A percentile compares a stretch with the other conserved stretches of the same genome.
These are phyloP conservation scores for Nemapogon koenigi DNA, from an alignment of 2,888 invertebrate genomes.

Conservation along the genomic window DNA sequence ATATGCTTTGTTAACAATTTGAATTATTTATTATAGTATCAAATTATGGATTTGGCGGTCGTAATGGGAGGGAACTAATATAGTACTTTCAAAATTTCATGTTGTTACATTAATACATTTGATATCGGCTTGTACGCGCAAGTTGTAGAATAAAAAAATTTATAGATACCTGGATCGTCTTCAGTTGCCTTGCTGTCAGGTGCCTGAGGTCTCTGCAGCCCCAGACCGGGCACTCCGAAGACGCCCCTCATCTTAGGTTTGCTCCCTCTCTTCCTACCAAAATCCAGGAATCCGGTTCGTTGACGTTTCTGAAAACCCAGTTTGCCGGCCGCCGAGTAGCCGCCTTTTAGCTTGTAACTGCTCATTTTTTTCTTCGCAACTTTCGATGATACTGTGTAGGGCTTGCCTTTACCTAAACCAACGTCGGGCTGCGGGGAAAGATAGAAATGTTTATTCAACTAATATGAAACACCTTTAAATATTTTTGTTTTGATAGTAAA, in stretches of 20 bases:
- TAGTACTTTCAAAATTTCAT: too few species aligned
- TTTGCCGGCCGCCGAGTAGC: constrained; percentile 68
- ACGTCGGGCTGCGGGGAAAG: constrained; percentile 50
- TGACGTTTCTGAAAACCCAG: constrained; percentile 77
- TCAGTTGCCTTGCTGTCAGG: constrained; percentile 59
- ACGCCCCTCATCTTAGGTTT: constrained; percentile 89
- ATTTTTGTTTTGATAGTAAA: too few species aligned
- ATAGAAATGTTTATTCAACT: too few species aligned
- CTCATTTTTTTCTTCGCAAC: constrained; percentile 81
- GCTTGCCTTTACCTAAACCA: constrained; percentile 82
- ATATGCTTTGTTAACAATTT: too few species aligned
- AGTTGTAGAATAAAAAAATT: not conserved
- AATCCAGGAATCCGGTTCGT: constrained; percentile 68
- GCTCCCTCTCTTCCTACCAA: constrained; percentile 82
- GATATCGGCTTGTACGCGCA: too few species aligned
- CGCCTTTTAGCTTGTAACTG: constrained; percentile 71
- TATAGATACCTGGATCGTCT: constrained; percentile 49
- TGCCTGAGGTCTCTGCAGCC: constrained; percentile 71
- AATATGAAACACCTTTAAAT: too few species aligned
- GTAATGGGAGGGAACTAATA: too few species aligned
- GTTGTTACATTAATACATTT: too few species aligned
- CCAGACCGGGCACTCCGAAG: constrained; percentile 81
- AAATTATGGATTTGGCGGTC: too few species aligned
- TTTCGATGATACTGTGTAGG: constrained; percentile 74
- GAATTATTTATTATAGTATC: too few species aligned